phyloP scores from a whole-genome alignment of 2,797 vertebrate genomes.

The Salmo trutta region DNA sequence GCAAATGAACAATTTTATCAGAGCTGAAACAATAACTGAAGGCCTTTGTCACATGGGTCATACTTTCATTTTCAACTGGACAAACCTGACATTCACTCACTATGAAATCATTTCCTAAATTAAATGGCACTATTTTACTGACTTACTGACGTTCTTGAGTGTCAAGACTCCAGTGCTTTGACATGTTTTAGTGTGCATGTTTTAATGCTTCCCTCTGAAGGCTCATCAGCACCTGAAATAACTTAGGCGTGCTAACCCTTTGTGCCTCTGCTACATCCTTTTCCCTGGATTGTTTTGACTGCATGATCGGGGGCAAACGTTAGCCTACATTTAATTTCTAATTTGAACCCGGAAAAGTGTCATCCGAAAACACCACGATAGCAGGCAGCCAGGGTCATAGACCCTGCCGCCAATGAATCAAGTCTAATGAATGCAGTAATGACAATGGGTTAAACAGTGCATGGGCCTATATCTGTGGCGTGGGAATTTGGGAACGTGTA shows the following conservation, averaged over 20 bases:
- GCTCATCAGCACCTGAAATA: constrained; percentile 76
- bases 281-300: constrained; percentile 86
- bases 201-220: constrained; percentile 27
- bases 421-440: constrained; percentile 62
- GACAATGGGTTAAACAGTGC: constrained; percentile 9
- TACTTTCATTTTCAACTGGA: not conserved
- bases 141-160: not conserved
- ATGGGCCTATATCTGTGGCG: not conserved
- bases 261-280: constrained; percentile 73
- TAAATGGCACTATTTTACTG: not conserved
- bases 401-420: constrained; percentile 73
- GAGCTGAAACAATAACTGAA: not conserved
- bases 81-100: not conserved
- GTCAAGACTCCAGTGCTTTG: not conserved
- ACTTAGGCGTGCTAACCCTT: constrained; percentile 57
- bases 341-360: constrained; percentile 84
- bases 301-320: constrained; percentile 72
- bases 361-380: constrained; percentile 79
- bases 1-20: not conserved
- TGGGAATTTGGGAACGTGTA: not conserved
- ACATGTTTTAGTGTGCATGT: not conserved
- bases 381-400: constrained; percentile 70
- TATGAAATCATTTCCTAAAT: not conserved
- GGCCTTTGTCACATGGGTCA: not conserved
- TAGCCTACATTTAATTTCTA: constrained; percentile 73